Base-by-base conservation (phyloP, 2,888 invertebrate genomes). In the Lochmaea capreae region DNA sequence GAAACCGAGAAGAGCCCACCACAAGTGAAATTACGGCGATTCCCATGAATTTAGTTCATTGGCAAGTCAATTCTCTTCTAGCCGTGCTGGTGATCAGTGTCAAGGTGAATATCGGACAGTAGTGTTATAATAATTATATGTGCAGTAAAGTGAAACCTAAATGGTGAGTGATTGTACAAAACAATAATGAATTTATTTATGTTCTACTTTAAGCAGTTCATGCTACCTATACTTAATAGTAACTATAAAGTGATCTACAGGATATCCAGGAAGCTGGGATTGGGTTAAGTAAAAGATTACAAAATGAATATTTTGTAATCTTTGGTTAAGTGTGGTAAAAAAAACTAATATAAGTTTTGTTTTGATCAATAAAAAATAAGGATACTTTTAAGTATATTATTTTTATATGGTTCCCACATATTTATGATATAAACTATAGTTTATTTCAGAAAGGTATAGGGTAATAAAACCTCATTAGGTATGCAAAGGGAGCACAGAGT, bases 1-100 rank as follows among this genome's bases (percentile, higher is more conserved):
- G 73, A 73, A 74, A 74, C 54, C 58, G 71, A 74, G 74, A 71
- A 67, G 67, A 67, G 71, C 58, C 67, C 71, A 71, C 63, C 26
- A 71, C 39, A 75, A 75, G 75, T 75, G 75, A 75, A 75, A 75
- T 68, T 71, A 67, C 52, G 59, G 62, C 57, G 14, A 72, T 62
- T 75, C 66, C 66, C 57, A 46, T 18, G 63, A 75, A 75, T 75
- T 72, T 61, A 69, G 69, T 62, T 65, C 68, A 62, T 58, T 14
- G 42, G 70, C 22, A 39, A 63, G 63, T 57, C 57, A 26, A 16
- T 42, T 65, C 46, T 65, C 14, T 65, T 54, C 65, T 57, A 42
- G 58, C 42, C 46, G 65, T 65, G 42, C 58, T 57, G 58, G 46
- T 49, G 71, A 71, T 65, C 71, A 71, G 71, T 71, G 71, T 71